Evolutionary conservation across 2,113 vertebrate genomes (phyloP).

Genomic region (Dryoscopus gambensis): DNA sequence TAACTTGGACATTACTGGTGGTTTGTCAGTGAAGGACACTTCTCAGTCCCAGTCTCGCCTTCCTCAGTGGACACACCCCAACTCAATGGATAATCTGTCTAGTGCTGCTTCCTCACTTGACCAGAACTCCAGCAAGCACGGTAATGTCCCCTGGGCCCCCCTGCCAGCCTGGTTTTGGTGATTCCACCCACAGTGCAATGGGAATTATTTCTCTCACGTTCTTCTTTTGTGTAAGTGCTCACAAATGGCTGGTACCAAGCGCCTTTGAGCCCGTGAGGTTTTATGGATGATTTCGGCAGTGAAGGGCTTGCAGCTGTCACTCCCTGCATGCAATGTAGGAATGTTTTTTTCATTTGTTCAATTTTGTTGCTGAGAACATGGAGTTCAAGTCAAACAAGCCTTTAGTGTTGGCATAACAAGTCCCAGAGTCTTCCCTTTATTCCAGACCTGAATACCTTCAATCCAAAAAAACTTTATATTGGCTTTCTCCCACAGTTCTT

Average conservation of each 20-base stretch:
- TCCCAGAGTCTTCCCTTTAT: neutral
- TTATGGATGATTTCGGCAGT: neutral
- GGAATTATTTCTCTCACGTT: neutral
- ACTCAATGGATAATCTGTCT: slow-evolving; percentile 89
- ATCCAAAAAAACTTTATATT: neutral
- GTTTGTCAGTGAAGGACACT: slow-evolving; percentile 91
- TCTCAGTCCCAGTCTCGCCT: slow-evolving; percentile 96
- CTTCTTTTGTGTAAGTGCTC: neutral
- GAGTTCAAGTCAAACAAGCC: neutral
- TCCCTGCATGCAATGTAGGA: neutral
- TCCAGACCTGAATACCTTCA: neutral
- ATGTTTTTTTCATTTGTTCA: neutral
- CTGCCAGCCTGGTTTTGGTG: neutral
- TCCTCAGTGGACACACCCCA: slow-evolving; percentile 98
- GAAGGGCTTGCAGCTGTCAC: neutral
- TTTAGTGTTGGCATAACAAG: neutral
- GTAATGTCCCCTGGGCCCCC: slow-evolving; percentile 54
- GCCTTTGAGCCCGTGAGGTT: neutral
- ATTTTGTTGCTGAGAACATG: neutral
- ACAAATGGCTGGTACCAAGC: neutral
- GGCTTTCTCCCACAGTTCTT: neutral
- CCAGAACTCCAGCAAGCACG: slow-evolving; percentile 92
- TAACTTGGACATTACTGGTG: slow-evolving; percentile 90
- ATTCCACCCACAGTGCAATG: neutral
- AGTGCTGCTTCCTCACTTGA: slow-evolving; percentile 90